These are phyloP conservation scores for Carposina sasakii DNA, from an alignment of 1,140 invertebrate genomes.

Conservation along the genomic window DNA sequence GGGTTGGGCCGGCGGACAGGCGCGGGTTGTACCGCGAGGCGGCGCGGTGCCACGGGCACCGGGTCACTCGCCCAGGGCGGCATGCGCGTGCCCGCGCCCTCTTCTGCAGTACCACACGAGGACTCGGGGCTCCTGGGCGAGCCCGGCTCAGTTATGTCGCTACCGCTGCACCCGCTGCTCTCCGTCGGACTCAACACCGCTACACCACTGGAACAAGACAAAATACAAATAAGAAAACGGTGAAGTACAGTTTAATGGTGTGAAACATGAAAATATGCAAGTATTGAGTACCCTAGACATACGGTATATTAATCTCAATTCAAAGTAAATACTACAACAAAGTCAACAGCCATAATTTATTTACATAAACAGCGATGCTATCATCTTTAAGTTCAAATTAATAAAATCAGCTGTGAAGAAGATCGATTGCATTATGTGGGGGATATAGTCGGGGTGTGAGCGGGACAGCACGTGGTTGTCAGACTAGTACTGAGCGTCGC, in stretches of 20 bases:
- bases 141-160: slow-evolving; percentile 80
- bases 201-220: slow-evolving; percentile 63
- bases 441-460: slow-evolving; percentile 24
- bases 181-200: slow-evolving; percentile 69
- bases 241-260: no score
- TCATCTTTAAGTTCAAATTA: no score
- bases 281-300: no score
- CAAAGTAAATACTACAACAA: no score
- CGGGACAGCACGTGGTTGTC: slow-evolving; percentile 28
- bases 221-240: no score
- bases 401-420: slow-evolving; percentile 58
- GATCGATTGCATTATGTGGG: slow-evolving; percentile 48
- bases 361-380: no score
- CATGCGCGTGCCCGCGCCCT: slow-evolving; percentile 60
- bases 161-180: slow-evolving; percentile 62
- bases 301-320: no score
- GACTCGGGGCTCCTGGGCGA: slow-evolving; percentile 82
- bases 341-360: no score
- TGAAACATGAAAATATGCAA: no score
- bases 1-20: slow-evolving; percentile 51
- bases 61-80: slow-evolving; percentile 64
- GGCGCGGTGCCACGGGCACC: slow-evolving; percentile 67
- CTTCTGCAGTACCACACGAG: slow-evolving; percentile 63
- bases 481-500: slow-evolving; percentile 26
- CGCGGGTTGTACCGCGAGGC: slow-evolving; percentile 56